A percentile compares a stretch with the other conserved stretches of the same genome.
phyloP scores from a whole-genome alignment of 2,113 vertebrate species.

The Solea senegalensis region DNA sequence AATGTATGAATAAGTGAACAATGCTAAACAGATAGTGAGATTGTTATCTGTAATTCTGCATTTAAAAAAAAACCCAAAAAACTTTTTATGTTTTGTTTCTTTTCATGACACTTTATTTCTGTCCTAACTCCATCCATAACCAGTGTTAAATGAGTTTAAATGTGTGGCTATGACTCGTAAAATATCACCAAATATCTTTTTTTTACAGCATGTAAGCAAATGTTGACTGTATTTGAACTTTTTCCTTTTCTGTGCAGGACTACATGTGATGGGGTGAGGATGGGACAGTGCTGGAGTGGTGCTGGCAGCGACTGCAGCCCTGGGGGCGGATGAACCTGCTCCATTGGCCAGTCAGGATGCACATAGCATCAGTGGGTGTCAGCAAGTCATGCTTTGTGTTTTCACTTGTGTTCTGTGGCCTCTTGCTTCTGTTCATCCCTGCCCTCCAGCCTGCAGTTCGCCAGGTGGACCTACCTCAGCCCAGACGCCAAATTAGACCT shows the following conservation, averaged over 20 bases:
- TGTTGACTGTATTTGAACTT: not conserved
- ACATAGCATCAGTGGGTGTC: conserved; percentile 79
- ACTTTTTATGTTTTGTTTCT: too few relatives aligned
- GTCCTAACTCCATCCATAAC: too few relatives aligned
- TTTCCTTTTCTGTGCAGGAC: conserved; percentile 38
- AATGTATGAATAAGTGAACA: too few relatives aligned
- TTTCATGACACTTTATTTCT: too few relatives aligned
- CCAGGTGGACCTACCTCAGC: conserved; percentile 59
- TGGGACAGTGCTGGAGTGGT: conserved; percentile 49
- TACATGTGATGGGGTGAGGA: conserved; percentile 58
- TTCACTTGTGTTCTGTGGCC: conserved; percentile 82
- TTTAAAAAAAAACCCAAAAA: too few relatives aligned
- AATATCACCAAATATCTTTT: too few relatives aligned
- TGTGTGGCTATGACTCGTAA: too few relatives aligned
- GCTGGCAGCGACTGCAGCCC: conserved; percentile 67
- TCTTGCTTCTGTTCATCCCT: conserved; percentile 85
- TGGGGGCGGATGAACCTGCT: conserved; percentile 76
- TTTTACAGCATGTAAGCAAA: too few relatives aligned
- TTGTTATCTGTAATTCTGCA: too few relatives aligned
- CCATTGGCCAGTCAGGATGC: conserved; percentile 80
- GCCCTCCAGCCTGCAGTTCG: conserved; percentile 69
- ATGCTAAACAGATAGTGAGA: too few relatives aligned
- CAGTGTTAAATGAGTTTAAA: too few relatives aligned
- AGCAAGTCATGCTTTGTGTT: conserved; percentile 89
- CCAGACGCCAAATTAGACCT: conserved; percentile 53